Conservation (phyloP, 92 coral and sea anemone genomes). For the Nematostella vectensis region DNA sequence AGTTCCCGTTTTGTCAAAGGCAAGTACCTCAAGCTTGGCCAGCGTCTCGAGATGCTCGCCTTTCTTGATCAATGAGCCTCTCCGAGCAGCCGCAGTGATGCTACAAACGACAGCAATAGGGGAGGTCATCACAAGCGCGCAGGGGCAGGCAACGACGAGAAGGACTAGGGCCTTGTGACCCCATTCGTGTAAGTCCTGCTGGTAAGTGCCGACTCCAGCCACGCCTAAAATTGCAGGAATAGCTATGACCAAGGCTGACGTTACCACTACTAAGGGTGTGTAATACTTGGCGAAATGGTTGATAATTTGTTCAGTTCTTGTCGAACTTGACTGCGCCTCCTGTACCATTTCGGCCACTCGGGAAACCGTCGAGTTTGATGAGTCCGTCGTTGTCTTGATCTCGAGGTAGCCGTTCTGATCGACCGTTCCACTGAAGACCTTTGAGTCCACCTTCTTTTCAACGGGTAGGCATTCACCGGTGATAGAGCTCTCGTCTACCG, state of each 20-base stretch:
- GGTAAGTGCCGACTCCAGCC: conserved; percentile 85
- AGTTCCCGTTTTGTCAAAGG: conserved; percentile 98
- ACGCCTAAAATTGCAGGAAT: conserved; percentile 88
- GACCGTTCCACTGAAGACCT: conserved; percentile 87
- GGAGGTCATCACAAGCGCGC: conserved; percentile 98
- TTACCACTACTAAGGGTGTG: conserved; percentile 68
- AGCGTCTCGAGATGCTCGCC: conserved; percentile 84
- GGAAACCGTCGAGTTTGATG: conserved; percentile 84
- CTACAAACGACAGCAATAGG: conserved; percentile 95
- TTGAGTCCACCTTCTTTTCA: conserved; percentile 65
- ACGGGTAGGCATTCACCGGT: conserved; percentile 95
- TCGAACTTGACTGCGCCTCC: conserved; percentile 87
- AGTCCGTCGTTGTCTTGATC: conserved; percentile 78
- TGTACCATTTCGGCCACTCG: conserved; percentile 82
- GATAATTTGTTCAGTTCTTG: conserved; percentile 71
- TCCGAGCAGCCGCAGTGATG: conserved; percentile 91
- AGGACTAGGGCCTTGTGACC: conserved; percentile 79
- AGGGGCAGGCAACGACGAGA: conserved; percentile 95
- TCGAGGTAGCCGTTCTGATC: conserved; percentile 97
- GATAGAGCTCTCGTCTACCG: conserved; percentile 95
- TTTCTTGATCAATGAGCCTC: conserved; percentile 88
- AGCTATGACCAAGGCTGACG: conserved; percentile 65
- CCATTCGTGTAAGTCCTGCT: conserved; percentile 63
- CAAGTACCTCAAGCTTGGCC: conserved; percentile 59
- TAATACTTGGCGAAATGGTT: conserved; percentile 95